Evolutionary conservation across 1,140 invertebrate genomes (phyloP).

Genomic region (Caerostris extrusa): DNA sequence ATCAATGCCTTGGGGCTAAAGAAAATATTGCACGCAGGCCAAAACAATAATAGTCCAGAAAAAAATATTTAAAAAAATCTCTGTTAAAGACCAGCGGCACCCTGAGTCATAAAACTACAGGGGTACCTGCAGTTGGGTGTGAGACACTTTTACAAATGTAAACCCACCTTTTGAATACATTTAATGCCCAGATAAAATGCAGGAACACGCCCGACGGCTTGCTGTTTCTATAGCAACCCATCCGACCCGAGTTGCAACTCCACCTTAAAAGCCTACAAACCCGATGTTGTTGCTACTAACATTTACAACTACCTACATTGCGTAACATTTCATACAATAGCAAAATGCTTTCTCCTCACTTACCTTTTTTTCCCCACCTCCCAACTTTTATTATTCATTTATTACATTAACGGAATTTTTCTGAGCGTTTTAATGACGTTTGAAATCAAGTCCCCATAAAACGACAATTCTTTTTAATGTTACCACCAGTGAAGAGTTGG

Average conservation of each 20-base stretch:
- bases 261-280: slow-evolving; percentile 76
- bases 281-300: slow-evolving; percentile 67
- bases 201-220: slow-evolving; percentile 77
- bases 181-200: slow-evolving; percentile 77
- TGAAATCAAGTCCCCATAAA: slow-evolving; percentile 77
- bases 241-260: slow-evolving; percentile 70
- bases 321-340: slow-evolving; percentile 59
- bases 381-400: slow-evolving; percentile 64
- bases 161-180: slow-evolving; percentile 77
- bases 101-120: slow-evolving; percentile 75
- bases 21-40: slow-evolving; percentile 65
- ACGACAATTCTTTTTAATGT: slow-evolving; percentile 60
- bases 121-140: slow-evolving; percentile 76
- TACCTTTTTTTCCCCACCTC: background rate
- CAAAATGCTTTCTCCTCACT: slow-evolving; percentile 28
- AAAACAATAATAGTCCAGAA: slow-evolving; percentile 47
- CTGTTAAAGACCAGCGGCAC: slow-evolving; percentile 75
- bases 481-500: background rate
- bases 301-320: slow-evolving; percentile 75
- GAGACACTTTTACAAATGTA: slow-evolving; percentile 77
- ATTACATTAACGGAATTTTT: slow-evolving; percentile 75
- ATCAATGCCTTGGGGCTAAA: slow-evolving; percentile 49
- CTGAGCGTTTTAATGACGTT: slow-evolving; percentile 75
- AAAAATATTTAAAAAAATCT: slow-evolving; percentile 8
- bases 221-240: slow-evolving; percentile 76